Base-by-base conservation (phyloP, 2,797 vertebrate species). In the Chloroceryle amazona region DNA sequence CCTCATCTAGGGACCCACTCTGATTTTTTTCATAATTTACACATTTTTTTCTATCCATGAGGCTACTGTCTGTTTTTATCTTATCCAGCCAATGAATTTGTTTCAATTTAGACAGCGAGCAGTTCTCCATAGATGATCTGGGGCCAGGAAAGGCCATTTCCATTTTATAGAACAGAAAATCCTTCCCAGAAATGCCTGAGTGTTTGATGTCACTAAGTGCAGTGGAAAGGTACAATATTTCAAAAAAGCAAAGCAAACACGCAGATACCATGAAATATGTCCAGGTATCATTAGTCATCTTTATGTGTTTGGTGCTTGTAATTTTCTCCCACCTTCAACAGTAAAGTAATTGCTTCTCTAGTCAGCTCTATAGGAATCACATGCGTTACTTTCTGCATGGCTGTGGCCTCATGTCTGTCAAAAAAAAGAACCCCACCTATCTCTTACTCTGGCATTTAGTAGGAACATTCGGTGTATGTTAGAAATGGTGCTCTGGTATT, bases 331-430 rank as follows among this genome's bases (percentile, higher is more conserved):
- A 85, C 49, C 21, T 84, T 89, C 52, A 67, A 42, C 26, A 54
- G 42, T 33, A 73, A 79, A 80, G 80, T 66, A 87, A 49, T 49
- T 61, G 4, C 55, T 86, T 90, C 44, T 87, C 22, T 75, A 10
- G 49, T 89, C 66, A 76, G 8, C 16, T 6, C 61, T 87, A 15
- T 18, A 60, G 55, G 33, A 93, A 76, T 90, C 85, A 91, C 23
- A 18, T 44, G 35, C 35, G n/a, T 92, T 81, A 61, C 63, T 93
- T 76, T 54, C 33, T 76, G 54, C 78, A 29, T 51, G 81, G 57
- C 83, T 92, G 49, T 89, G 81, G 47, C 67, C 90, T 94, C 67
- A 42, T 94, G 58, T 37, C 37, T 85, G 49, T 93, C 83, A 52
- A 67, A 78, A 51, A 87, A 91, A 92, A 66, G 21, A 20, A 15